These are phyloP conservation scores for Manacus vitellinus DNA, from an alignment of 2,113 vertebrate genomes.

Conservation along the genomic window DNA sequence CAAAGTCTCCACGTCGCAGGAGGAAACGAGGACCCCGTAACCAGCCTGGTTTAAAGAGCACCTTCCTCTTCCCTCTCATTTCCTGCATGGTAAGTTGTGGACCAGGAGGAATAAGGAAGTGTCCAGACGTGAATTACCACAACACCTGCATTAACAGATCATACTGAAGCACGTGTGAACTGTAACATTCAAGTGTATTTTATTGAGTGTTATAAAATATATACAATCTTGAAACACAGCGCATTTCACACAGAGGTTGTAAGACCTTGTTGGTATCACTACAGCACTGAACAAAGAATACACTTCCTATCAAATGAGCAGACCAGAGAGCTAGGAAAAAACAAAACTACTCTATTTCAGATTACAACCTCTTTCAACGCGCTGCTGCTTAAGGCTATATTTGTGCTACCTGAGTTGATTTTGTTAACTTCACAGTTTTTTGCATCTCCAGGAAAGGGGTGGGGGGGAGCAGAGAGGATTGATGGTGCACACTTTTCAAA, in stretches of 20 bases:
- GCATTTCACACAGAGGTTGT: not conserved
- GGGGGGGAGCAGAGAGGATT: not conserved
- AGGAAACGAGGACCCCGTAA: fast-evolving
- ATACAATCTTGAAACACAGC: constrained; percentile 2
- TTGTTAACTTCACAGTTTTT: not conserved
- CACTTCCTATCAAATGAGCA: not conserved
- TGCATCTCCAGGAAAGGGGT: not conserved
- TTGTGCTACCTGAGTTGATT: constrained; percentile 39
- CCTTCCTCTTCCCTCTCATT: not conserved
- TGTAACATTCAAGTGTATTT: constrained; percentile 2
- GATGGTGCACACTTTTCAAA: constrained; percentile 15
- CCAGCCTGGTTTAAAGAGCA: not conserved
- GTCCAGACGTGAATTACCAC: not conserved
- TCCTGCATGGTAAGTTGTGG: not conserved
- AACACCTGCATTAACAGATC: not conserved
- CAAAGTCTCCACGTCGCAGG: fast-evolving
- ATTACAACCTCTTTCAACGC: not conserved
- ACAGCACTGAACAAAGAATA: not conserved
- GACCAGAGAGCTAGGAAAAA: not conserved
- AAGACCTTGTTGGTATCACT: not conserved
- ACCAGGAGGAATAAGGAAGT: not conserved
- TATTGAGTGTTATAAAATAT: constrained; percentile 53
- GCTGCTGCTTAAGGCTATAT: not conserved
- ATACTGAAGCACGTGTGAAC: not conserved
- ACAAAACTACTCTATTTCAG: not conserved